A percentile compares a stretch with the other conserved stretches of the same genome.
Conservation (phyloP, 2,888 invertebrate species). For the Epistrophella euchroma region DNA sequence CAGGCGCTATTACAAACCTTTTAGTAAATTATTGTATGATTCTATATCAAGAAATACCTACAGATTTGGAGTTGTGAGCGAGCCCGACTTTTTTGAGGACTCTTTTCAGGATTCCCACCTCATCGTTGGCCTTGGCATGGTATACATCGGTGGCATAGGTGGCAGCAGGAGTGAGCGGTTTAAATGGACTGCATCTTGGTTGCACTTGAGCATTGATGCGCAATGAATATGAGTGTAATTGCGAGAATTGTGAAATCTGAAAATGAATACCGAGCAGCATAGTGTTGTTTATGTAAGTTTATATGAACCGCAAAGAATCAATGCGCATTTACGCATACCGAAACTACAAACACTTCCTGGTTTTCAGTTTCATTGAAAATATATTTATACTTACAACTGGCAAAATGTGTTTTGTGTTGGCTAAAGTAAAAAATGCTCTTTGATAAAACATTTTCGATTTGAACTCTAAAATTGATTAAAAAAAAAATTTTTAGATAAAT, state of each 20-base stretch:
- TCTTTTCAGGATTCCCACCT: slow-evolving; percentile 85
- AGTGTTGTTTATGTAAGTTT: slow-evolving; percentile 81
- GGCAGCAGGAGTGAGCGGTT: slow-evolving; percentile 65
- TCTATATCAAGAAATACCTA: slow-evolving; percentile 79
- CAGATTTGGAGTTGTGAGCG: slow-evolving; percentile 86
- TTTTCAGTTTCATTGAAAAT: not conserved
- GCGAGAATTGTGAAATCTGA: slow-evolving; percentile 77
- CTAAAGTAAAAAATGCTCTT: slow-evolving; percentile 77
- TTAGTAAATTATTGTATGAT: not conserved
- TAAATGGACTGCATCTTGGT: not conserved
- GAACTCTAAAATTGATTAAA: not conserved
- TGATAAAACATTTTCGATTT: slow-evolving; percentile 78
- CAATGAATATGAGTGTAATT: slow-evolving; percentile 54
- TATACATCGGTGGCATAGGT: slow-evolving; percentile 77
- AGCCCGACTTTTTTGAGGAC: slow-evolving; percentile 87
- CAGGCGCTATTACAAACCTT: slow-evolving; percentile 84
- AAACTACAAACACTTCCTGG: not conserved
- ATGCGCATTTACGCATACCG: slow-evolving; percentile 55
- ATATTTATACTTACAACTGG: slow-evolving; percentile 77
- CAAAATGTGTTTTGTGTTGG: slow-evolving; percentile 66
- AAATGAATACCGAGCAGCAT: slow-evolving; percentile 6
- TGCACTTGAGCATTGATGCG: slow-evolving; percentile 39
- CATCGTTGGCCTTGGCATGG: slow-evolving; percentile 77
- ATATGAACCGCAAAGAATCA: slow-evolving; percentile 3
- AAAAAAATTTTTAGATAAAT: slow-evolving; percentile 41